Conservation (phyloP, 2,888 invertebrate genomes). For the Drosophila cracens region DNA sequence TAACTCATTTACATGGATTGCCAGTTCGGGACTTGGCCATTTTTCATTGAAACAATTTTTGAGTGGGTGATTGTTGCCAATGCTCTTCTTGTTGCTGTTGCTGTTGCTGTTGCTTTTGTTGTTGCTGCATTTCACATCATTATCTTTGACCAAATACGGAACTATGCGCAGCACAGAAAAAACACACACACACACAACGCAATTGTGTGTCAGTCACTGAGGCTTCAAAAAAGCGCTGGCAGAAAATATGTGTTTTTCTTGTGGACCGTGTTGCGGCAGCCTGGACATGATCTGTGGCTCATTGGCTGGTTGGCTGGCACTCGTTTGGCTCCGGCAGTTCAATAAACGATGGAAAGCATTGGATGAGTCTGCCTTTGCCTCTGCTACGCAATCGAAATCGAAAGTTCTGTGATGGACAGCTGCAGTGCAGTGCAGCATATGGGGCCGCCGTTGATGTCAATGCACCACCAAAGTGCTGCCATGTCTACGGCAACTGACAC, state of each 20-base stretch:
- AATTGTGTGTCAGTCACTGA: constrained; percentile 76
- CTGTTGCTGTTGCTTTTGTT: constrained; percentile 32
- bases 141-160: constrained; percentile 80
- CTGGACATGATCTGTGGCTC: constrained; percentile 66
- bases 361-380: constrained; percentile 8
- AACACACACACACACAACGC: constrained; percentile 54
- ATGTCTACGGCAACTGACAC: constrained; percentile 61
- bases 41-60: constrained; percentile 70
- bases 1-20: constrained; percentile 77
- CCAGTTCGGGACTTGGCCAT: constrained; percentile 44
- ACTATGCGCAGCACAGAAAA: constrained; percentile 54
- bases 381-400: constrained; percentile 74
- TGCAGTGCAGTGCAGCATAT: constrained; percentile 40
- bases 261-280: constrained; percentile 28
- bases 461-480: constrained; percentile 51
- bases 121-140: constrained; percentile 77
- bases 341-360: constrained; percentile 74
- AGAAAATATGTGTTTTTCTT: constrained; percentile 69
- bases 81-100: constrained; percentile 38
- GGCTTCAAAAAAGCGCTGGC: constrained; percentile 64
- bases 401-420: constrained; percentile 80
- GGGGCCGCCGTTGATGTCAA: constrained; percentile 54
- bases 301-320: constrained; percentile 28
- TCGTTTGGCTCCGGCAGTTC: constrained; percentile 47
- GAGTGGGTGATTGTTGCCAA: constrained; percentile 76